These are phyloP conservation scores for Anthoscopus minutus DNA, from an alignment of 2,113 vertebrate genomes.

Conservation along the genomic window DNA sequence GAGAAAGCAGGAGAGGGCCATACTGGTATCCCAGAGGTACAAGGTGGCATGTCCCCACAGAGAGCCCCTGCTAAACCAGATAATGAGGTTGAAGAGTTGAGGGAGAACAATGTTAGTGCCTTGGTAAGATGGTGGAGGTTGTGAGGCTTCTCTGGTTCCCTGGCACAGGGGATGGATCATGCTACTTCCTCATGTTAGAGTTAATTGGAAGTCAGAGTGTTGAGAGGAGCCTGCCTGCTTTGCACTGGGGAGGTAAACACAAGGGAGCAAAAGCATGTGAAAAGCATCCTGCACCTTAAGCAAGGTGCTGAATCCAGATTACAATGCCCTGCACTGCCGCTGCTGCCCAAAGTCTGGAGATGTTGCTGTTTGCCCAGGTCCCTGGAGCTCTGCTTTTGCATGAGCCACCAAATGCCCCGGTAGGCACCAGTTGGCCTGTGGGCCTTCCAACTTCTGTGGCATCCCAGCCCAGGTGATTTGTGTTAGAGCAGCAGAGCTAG, in stretches of 20 bases:
- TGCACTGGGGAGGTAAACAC: not conserved
- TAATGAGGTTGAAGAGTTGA: not conserved
- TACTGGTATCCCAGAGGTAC: not conserved
- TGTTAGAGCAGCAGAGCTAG: not conserved
- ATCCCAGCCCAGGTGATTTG: not conserved
- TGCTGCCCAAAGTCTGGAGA: not conserved
- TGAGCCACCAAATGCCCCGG: not conserved
- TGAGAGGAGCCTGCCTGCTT: not conserved
- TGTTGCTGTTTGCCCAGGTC: not conserved
- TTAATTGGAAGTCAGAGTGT: not conserved
- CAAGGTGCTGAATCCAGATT: not conserved
- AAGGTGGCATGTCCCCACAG: not conserved
- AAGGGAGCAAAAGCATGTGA: not conserved
- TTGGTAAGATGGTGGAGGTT: not conserved
- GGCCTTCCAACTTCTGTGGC: not conserved
- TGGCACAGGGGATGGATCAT: fast-evolving
- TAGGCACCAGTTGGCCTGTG: not conserved
- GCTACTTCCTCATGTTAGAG: not conserved
- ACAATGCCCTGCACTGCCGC: not conserved
- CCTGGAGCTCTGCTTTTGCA: not conserved
- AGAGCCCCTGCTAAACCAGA: not conserved
- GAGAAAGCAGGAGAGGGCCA: not conserved
- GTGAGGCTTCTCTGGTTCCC: not conserved
- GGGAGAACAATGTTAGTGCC: not conserved
- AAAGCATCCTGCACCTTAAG: not conserved